phyloP scores from a whole-genome alignment of 2,797 vertebrate species.

The Erpetoichthys calabaricus region DNA sequence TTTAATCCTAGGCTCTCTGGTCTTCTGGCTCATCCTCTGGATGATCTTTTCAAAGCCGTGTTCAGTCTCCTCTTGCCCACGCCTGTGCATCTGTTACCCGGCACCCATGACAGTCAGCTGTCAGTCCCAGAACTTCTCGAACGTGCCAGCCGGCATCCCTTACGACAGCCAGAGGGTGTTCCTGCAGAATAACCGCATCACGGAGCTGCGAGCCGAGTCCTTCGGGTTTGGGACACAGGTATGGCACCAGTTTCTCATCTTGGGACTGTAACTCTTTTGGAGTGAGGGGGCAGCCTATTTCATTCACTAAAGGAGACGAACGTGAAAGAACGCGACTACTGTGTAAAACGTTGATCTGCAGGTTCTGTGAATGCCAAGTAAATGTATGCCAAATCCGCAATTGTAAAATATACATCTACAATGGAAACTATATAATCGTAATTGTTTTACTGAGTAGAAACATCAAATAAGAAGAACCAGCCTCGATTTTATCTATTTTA shows the following conservation, averaged over 20 bases:
- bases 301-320: no score
- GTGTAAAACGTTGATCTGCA: no score
- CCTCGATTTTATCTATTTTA: no score
- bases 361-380: no score
- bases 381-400: no score
- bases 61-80: conserved; percentile 59
- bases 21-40: conserved; percentile 46
- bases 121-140: conserved; percentile 88
- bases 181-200: conserved; percentile 92
- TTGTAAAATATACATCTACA: no score
- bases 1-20: conserved; percentile 49
- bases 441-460: no score
- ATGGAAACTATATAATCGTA: no score
- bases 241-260: conserved; percentile 3
- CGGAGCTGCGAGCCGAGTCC: conserved; percentile 72
- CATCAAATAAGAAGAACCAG: no score
- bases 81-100: conserved; percentile 88
- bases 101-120: conserved; percentile 93
- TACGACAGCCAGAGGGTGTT: conserved; percentile 84
- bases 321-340: no score
- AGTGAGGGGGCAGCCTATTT: no score
- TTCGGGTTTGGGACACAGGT: conserved; percentile 78
- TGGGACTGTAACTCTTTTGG: no score
- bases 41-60: conserved; percentile 47
- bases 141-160: conserved; percentile 72